phyloP scores from a whole-genome alignment of 2,888 invertebrate species.

The Calephelis perditalis region DNA sequence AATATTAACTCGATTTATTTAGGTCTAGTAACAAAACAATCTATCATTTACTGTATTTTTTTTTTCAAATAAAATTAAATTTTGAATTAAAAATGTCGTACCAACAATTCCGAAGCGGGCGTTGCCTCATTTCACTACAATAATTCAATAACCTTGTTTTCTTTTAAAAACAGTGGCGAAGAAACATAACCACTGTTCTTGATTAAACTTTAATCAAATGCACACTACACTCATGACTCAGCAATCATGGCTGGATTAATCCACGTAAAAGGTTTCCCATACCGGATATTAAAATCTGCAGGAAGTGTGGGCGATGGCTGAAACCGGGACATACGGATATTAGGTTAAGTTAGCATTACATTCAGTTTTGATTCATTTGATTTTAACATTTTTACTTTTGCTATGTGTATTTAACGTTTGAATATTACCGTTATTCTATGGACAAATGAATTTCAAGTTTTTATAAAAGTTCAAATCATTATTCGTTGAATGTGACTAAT shows the following conservation, averaged over 20 bases:
- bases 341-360: conserved; percentile 22
- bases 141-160: no score
- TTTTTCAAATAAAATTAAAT: no score
- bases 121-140: no score
- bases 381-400: not conserved
- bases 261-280: conserved; percentile 56
- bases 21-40: no score
- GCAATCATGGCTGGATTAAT: conserved; percentile 43
- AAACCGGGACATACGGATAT: conserved; percentile 48
- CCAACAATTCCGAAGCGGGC: no score
- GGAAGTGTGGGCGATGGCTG: conserved; percentile 39
- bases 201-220: not conserved
- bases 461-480: no score
- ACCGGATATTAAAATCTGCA: conserved; percentile 59
- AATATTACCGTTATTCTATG: no score
- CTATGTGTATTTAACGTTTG: not conserved
- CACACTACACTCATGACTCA: conserved; percentile 35
- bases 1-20: no score
- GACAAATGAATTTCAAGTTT: no score
- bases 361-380: not conserved
- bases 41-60: no score
- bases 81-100: no score
- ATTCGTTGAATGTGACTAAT: no score
- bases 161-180: not conserved
- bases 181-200: not conserved